Percentiles rank a stretch among this genome's conserved stretches.
Conservation (phyloP, 2,888 invertebrate genomes). For the Drosophila prolongata region DNA sequence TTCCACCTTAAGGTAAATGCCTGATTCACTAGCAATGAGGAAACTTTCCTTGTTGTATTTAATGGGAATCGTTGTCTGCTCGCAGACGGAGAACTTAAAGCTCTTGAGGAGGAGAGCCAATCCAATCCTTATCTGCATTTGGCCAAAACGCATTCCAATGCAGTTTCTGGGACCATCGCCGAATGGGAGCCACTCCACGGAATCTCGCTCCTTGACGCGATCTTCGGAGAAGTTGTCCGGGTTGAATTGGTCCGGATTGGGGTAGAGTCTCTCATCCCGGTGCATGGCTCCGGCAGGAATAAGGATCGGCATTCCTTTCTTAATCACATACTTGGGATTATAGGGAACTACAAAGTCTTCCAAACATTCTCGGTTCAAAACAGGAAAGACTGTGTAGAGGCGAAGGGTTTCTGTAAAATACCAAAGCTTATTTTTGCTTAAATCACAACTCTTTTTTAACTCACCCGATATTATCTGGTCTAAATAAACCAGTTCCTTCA, state of each 20-base stretch:
- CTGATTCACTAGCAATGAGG: too few relatives aligned
- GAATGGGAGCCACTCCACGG: constrained; percentile 78
- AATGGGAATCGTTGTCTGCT: too few relatives aligned
- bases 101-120: too few relatives aligned
- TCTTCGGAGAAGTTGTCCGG: constrained; percentile 87
- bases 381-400: constrained; percentile 86
- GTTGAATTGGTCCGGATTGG: constrained; percentile 87
- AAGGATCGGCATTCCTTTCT: constrained; percentile 85
- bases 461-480: constrained; percentile 85
- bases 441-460: background rate
- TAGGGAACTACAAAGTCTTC: constrained; percentile 85
- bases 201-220: constrained; percentile 85
- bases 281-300: constrained; percentile 87
- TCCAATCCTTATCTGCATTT: constrained; percentile 80
- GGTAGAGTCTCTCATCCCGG: constrained; percentile 86
- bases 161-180: constrained; percentile 83
- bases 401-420: constrained; percentile 84
- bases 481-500: constrained; percentile 84
- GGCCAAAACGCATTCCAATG: constrained; percentile 82
- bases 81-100: too few relatives aligned
- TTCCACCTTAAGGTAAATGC: too few relatives aligned
- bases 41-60: too few relatives aligned
- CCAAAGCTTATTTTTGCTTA: too few relatives aligned
- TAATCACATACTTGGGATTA: constrained; percentile 85
- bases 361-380: constrained; percentile 85